A percentile compares a stretch with the other conserved stretches of the same genome.
Evolutionary conservation across 2,888 invertebrate species (phyloP).

Genomic region (Melanophora roralis): DNA sequence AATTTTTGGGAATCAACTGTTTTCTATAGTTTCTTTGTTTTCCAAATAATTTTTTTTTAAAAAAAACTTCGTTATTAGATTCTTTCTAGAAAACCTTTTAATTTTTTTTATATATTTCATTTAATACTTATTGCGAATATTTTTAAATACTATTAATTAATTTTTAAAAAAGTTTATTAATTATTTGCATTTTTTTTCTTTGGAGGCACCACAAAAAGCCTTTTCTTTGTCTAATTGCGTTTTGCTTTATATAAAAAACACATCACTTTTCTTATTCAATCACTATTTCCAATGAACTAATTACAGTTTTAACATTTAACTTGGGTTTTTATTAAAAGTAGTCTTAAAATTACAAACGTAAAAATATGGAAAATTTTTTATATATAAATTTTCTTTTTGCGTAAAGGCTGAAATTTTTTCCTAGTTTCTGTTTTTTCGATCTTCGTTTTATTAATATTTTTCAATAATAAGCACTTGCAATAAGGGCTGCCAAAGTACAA

Average conservation of each 20-base stretch:
- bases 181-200: constrained; percentile 17
- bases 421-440: constrained; percentile 30
- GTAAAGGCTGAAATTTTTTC: constrained; percentile 29
- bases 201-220: constrained; percentile 33
- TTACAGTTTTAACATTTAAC: constrained; percentile 1
- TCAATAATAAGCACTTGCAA: no score
- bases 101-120: no score
- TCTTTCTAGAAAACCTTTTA: neutral
- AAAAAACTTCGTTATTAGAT: neutral
- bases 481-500: no score
- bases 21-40: neutral
- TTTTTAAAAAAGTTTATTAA: no score
- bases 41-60: neutral
- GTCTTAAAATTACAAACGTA: constrained; percentile 31
- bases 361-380: constrained; percentile 25
- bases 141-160: neutral
- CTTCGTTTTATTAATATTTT: constrained; percentile 13
- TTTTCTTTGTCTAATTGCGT: constrained; percentile 61
- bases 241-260: constrained; percentile 48
- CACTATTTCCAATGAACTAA: neutral
- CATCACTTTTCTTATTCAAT: constrained; percentile 5
- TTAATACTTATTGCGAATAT: constrained; percentile 5
- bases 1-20: neutral
- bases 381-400: neutral
- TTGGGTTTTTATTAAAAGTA: neutral